phyloP scores from a whole-genome alignment of 2,797 vertebrate species.

The Sebastes oblongus region DNA sequence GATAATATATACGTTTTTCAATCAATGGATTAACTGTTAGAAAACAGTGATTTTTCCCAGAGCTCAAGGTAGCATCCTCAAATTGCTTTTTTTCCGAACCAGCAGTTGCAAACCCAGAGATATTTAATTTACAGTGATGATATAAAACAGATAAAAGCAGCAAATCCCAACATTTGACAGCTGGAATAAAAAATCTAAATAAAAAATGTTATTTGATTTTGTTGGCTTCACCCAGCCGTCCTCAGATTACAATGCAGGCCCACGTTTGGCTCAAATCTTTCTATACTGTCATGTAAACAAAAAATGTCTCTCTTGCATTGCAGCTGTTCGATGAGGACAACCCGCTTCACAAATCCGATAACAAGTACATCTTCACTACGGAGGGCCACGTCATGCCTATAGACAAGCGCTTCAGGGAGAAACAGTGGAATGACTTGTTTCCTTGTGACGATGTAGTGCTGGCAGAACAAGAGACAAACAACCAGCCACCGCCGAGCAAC shows the following conservation, averaged over 20 bases:
- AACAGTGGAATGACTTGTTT: conserved; percentile 87
- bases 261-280: not conserved
- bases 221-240: not conserved
- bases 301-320: not conserved
- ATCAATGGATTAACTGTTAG: not conserved
- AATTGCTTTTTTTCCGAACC: not conserved
- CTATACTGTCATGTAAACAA: not conserved
- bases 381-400: conserved; percentile 95
- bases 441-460: conserved; percentile 71
- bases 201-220: not conserved
- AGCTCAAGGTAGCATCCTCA: not conserved
- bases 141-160: not conserved
- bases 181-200: not conserved
- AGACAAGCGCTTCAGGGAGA: conserved; percentile 89
- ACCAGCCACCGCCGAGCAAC: conserved; percentile 77
- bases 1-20: not conserved
- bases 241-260: not conserved
- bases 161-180: not conserved
- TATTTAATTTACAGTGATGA: not conserved
- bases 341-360: conserved; percentile 92
- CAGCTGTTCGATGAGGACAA: conserved; percentile 98
- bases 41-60: not conserved
- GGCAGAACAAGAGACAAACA: conserved; percentile 51
- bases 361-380: conserved; percentile 96
- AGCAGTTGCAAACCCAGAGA: not conserved